Evolutionary conservation across 2,797 vertebrate genomes (phyloP).

Genomic region (Alectoris magna): DNA sequence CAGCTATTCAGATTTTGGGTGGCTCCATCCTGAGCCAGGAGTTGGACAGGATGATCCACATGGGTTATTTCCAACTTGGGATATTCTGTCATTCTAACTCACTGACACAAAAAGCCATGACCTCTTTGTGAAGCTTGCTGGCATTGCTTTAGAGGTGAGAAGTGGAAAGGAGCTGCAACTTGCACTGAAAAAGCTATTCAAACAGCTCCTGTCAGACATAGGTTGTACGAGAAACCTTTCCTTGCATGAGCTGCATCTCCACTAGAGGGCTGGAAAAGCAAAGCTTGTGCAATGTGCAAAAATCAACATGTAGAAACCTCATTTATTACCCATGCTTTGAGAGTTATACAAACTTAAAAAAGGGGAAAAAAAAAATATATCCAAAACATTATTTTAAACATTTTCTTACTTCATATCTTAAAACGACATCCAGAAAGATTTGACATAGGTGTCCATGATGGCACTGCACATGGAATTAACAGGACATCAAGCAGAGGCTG

Average conservation of each 20-base stretch:
- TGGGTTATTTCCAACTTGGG: too few species aligned
- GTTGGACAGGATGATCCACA: too few species aligned
- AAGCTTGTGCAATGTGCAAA: neutral
- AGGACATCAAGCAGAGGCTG: neutral
- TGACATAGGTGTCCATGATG: neutral
- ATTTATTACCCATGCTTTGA: neutral
- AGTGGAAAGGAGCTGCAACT: neutral
- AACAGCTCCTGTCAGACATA: neutral
- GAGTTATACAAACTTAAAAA: neutral
- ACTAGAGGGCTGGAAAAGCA: slow-evolving; percentile 59
- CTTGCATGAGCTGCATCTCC: neutral
- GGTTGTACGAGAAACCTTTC: neutral
- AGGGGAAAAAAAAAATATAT: neutral
- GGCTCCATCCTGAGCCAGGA: too few species aligned
- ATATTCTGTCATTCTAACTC: neutral
- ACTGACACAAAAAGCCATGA: neutral
- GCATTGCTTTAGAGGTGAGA: neutral
- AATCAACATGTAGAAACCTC: neutral
- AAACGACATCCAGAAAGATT: slow-evolving; percentile 8
- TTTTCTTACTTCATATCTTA: neutral
- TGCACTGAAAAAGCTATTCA: neutral
- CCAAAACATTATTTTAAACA: neutral
- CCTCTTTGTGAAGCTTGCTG: neutral
- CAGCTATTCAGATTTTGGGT: too few species aligned
- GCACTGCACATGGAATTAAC: neutral